These are phyloP conservation scores for Phyllostomus discolor DNA, from an alignment of 2,113 vertebrate species.

Conservation along the genomic window DNA sequence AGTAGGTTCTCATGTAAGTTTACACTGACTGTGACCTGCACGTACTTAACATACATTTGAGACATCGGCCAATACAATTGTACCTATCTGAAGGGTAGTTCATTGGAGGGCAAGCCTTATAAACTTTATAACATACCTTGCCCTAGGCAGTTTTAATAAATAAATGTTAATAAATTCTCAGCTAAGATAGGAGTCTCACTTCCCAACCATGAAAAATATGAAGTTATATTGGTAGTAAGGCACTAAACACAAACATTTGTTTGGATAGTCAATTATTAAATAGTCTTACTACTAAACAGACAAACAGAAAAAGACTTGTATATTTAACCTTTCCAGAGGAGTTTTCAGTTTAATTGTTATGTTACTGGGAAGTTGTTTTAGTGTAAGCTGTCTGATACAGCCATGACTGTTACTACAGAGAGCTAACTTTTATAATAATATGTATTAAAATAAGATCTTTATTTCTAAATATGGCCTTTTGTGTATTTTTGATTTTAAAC, in stretches of 20 bases:
- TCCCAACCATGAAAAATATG: neutral
- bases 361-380: neutral
- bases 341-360: conserved; percentile 9
- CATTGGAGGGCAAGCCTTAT: neutral
- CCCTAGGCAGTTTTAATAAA: neutral
- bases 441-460: neutral
- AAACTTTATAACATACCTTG: neutral
- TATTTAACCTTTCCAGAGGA: neutral
- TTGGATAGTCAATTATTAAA: neutral
- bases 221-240: neutral
- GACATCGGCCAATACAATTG: neutral
- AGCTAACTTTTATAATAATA: neutral
- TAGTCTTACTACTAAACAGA: neutral
- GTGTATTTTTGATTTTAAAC: neutral
- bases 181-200: neutral
- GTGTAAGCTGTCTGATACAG: neutral
- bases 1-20: neutral
- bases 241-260: neutral
- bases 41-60: neutral
- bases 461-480: neutral
- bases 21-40: neutral
- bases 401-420: neutral
- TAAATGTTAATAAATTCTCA: neutral
- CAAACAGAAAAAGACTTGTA: neutral
- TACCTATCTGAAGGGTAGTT: neutral